Conservation (phyloP, 2,113 vertebrate species). For the Semicossyphus pulcher region DNA sequence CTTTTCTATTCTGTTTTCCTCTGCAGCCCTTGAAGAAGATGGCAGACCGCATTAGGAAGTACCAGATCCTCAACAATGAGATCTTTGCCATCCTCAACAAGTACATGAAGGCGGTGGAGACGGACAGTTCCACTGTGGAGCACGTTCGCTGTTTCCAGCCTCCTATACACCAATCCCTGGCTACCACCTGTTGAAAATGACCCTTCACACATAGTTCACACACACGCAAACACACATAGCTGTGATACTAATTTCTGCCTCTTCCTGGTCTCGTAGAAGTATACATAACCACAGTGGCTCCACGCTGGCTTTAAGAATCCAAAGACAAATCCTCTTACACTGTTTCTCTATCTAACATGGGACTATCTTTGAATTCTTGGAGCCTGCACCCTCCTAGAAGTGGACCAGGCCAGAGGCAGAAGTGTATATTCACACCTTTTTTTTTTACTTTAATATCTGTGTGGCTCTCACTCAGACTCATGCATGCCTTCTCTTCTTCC, state of each 20-base stretch:
- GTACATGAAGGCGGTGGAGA: conserved; percentile 99
- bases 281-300: conserved; percentile 21
- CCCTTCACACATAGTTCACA: conserved; percentile 38
- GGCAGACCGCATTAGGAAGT: conserved; percentile 98
- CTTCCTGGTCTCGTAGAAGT: conserved; percentile 60
- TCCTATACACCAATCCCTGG: conserved; percentile 98
- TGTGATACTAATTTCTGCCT: conserved; percentile 66
- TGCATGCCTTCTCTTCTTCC: conserved; percentile 72
- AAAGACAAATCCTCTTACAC: conserved; percentile 55
- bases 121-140: conserved; percentile 98
- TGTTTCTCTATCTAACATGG: conserved; percentile 33
- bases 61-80: conserved; percentile 99
- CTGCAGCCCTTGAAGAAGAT: conserved; percentile 97
- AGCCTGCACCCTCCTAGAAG: conserved; percentile 17
- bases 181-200: conserved; percentile 93
- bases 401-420: conserved; percentile 57
- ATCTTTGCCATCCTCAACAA: conserved; percentile 99
- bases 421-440: conserved; percentile 45
- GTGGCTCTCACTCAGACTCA: conserved; percentile 63
- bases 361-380: conserved; percentile 59
- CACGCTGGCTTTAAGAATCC: conserved; percentile 41
- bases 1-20: conserved; percentile 31
- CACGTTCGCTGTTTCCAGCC: conserved; percentile 99
- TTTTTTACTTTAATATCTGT: conserved; percentile 47
- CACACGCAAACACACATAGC: conserved; percentile 45